These are phyloP conservation scores for Tokudaia tokunoshimensis DNA, from an alignment of 2,797 vertebrate species.

Conservation along the genomic window DNA sequence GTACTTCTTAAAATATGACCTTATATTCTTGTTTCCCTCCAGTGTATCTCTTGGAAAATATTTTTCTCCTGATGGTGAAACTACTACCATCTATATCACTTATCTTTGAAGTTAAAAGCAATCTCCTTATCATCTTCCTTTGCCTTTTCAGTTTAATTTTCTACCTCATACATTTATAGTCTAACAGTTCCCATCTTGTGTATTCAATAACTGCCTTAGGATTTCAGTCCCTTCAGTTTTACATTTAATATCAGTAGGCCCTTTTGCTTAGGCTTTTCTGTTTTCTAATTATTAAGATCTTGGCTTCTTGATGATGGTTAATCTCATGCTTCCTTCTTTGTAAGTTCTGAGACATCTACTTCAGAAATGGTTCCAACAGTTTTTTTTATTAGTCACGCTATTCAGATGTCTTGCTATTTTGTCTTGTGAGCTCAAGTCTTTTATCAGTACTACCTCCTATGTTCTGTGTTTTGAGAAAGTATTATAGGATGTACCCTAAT, in stretches of 20 bases:
- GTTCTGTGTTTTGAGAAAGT: neutral
- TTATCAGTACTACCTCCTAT: neutral
- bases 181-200: neutral
- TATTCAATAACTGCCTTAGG: neutral
- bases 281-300: neutral
- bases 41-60: neutral
- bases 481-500: neutral
- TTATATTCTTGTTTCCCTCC: neutral
- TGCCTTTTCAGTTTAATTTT: conserved; percentile 18
- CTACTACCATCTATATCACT: neutral
- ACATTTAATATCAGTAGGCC: neutral
- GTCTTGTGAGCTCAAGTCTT: neutral
- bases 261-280: neutral
- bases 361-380: neutral
- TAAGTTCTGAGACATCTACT: neutral
- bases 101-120: neutral
- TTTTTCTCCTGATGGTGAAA: neutral
- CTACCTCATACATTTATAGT: neutral
- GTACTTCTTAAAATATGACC: neutral
- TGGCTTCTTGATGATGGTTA: conserved; percentile 13
- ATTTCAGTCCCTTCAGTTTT: neutral
- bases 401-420: neutral
- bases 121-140: neutral
- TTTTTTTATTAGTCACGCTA: neutral
- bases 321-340: neutral